phyloP scores from a whole-genome alignment of 2,797 vertebrate genomes.

The Cuniculus paca region DNA sequence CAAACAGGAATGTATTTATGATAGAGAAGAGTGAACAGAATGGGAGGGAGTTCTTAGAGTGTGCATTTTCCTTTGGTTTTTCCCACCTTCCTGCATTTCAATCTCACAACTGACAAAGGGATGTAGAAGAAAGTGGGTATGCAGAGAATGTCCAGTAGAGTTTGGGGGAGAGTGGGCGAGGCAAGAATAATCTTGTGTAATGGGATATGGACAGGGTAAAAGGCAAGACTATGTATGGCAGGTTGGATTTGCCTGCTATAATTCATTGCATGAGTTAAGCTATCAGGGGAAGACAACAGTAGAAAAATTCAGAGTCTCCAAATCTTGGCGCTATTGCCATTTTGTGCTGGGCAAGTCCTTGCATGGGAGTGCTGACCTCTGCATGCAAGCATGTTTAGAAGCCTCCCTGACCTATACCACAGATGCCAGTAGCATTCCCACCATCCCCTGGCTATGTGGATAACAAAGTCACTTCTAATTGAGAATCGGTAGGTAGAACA shows the following conservation, averaged over 20 bases:
- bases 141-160: neutral
- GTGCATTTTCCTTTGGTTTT: neutral
- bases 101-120: neutral
- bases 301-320: constrained; percentile 2
- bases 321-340: neutral
- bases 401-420: neutral
- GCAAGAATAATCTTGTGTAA: neutral
- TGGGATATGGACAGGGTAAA: neutral
- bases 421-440: neutral
- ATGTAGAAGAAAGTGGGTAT: neutral
- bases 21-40: neutral
- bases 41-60: neutral
- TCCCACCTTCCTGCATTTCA: neutral
- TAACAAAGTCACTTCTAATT: neutral
- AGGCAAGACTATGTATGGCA: neutral
- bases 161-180: neutral
- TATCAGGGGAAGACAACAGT: neutral
- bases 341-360: neutral
- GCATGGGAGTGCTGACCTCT: neutral
- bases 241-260: neutral
- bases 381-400: neutral
- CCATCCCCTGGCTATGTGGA: neutral
- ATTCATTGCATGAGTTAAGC: constrained; percentile 18
- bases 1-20: neutral
- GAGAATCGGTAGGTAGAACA: neutral